Evolutionary conservation across 2,888 invertebrate genomes (phyloP), one percentile per base, ranked within the genome.

Genomic region (Lasioglossum morio): DNA sequence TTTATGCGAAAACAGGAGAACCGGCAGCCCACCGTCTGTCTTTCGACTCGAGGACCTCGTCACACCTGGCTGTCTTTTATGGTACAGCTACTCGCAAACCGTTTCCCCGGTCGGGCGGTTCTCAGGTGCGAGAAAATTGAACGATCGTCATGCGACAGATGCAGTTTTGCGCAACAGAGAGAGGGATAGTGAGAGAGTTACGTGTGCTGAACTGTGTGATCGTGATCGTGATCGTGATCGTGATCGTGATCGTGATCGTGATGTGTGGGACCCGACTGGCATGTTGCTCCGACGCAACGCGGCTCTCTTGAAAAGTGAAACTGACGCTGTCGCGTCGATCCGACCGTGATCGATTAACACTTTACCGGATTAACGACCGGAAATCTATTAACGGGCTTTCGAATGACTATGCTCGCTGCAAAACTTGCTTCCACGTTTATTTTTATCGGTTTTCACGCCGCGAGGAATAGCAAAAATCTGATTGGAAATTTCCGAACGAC

Each of bases 81-180:
- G 37, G 23, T 72, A 72, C 40, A 72, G 53, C 27, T 60, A 10
- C 23, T 69, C 69, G 69, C 69, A 80, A 78, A 88, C 80, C 79
- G 66, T 81, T 72, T 83, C 34, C 40, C 81, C 60, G 63, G 73
- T 79, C 80, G 69, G 86, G 80, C 78, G 80, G 84, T 72, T 77
- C 77, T 63, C 70, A 72, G 75, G 79, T 85, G 81, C 89, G 84
- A 80, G 53, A 23, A 70, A 79, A 77, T 82, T 79, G 72, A 82
- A 89, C 81, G 81, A 85, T 75, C 76, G 84, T 89, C 82, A 88
- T 83, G 88, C 89, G 88, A 89, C 89, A 88, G 81, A 89, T 66
- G 40, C 40, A 70, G n/a, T 40, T 57, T 70, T 40, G 70, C 70
- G 70, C 40, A 70, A 70, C 23, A n/a, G 40, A 70, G n/a, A 84